Conservation (phyloP, 53 echinoderm and acorn worm genomes). For the Holothuria scabra region DNA sequence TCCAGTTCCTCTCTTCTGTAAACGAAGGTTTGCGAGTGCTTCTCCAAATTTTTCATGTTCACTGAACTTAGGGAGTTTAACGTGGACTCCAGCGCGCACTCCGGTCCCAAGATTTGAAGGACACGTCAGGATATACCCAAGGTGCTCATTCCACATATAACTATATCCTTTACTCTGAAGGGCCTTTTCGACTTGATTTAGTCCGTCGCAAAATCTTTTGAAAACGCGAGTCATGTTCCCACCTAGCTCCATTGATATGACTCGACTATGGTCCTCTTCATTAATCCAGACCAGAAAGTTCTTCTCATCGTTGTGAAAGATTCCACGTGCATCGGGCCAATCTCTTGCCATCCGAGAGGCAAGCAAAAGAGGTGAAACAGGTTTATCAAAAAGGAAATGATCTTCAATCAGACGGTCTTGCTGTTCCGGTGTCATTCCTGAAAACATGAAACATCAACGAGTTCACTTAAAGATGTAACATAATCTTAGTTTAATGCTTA, state of each 20-base stretch:
- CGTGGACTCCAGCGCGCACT: conserved; percentile 81
- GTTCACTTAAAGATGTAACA: background rate
- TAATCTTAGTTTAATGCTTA: too few relatives aligned
- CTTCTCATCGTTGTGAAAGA: conserved; percentile 92
- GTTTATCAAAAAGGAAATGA: conserved; percentile 96
- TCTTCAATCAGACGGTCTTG: conserved; percentile 91
- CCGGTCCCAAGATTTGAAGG: conserved; percentile 89
- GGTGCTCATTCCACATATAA: conserved; percentile 89
- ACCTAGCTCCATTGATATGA: conserved; percentile 83
- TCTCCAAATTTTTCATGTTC: conserved; percentile 62
- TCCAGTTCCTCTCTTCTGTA: conserved; percentile 79
- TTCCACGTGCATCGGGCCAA: conserved; percentile 93
- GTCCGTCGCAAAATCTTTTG: conserved; percentile 78
- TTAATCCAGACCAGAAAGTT: conserved; percentile 97
- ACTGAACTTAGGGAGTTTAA: conserved; percentile 74
- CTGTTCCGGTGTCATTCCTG: conserved; percentile 83
- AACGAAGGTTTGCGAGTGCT: conserved; percentile 61
- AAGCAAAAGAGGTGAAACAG: conserved; percentile 84
- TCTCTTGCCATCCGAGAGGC: conserved; percentile 93
- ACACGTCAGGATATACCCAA: conserved; percentile 80
- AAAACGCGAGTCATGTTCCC: conserved; percentile 81
- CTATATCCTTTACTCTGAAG: conserved; percentile 64
- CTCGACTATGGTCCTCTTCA: conserved; percentile 92
- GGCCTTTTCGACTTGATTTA: conserved; percentile 66
- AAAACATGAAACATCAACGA: background rate